Evolutionary conservation across 2,797 vertebrate species (phyloP).

Genomic region (Leptodactylus fallax): DNA sequence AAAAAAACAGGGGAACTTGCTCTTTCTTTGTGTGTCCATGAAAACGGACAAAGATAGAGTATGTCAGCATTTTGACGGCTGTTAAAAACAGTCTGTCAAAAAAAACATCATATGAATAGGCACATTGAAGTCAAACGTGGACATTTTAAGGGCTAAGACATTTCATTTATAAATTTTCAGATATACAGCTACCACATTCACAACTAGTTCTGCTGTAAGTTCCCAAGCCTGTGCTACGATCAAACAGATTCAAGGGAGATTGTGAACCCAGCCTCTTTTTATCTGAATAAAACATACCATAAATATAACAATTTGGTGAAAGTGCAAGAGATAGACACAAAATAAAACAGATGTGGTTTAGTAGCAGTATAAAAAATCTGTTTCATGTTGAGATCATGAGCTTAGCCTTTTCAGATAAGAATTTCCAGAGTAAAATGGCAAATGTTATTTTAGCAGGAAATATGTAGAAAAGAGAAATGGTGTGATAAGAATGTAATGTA

Average conservation of each 20-base stretch:
- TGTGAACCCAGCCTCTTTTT: neutral
- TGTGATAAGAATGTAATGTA: slow-evolving; percentile 40
- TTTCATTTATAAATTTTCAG: slow-evolving; percentile 20
- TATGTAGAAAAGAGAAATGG: neutral
- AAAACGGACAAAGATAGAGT: no score
- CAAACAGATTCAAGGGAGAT: slow-evolving; percentile 5
- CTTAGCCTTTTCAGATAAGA: slow-evolving; percentile 26
- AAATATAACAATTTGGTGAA: slow-evolving; percentile 44
- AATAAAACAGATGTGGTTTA: slow-evolving; percentile 49
- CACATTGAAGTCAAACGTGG: no score
- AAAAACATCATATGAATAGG: no score
- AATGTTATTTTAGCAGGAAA: slow-evolving; percentile 34
- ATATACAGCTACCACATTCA: neutral
- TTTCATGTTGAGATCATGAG: slow-evolving; percentile 35
- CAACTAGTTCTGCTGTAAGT: neutral
- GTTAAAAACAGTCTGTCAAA: no score
- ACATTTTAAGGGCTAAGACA: no score
- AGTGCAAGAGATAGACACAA: slow-evolving; percentile 32
- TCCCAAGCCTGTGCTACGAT: slow-evolving; percentile 5
- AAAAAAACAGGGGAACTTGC: no score
- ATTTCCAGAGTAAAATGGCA: slow-evolving; percentile 45
- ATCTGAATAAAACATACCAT: slow-evolving; percentile 43
- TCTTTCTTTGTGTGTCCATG: no score
- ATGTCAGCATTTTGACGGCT: no score
- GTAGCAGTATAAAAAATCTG: neutral